Base-by-base conservation (phyloP, 2,888 invertebrate genomes). In the Dasypolia templi region DNA sequence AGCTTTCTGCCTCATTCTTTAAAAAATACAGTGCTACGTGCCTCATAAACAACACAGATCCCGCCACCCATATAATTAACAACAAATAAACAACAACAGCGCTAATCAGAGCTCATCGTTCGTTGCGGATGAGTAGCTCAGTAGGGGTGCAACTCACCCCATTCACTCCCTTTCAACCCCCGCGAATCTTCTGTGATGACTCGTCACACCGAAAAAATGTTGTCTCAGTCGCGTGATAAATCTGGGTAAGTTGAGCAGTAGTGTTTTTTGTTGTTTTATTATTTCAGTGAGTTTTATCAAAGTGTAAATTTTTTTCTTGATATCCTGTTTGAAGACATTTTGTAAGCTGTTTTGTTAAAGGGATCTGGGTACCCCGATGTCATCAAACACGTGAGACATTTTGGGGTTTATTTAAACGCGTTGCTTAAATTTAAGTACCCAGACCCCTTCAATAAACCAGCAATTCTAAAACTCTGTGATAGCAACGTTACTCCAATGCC, bases 91-190 rank as follows among this genome's bases (percentile, higher is more conserved):
- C 69, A 82, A 76, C 65, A 71, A 80, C 72, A 75, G 73, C 61
- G 79, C 79, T 85, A 86, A 86, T 86, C 81, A 85, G 74, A 64
- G 86, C 79, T 75, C 84, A 83, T 78, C 83, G 86, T 83, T 77
- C 81, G 79, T 75, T 58, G 66, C 82, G 73, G 82, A 83, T 82
- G 85, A 83, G 79, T 86, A 76, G 66, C 78, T 86, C 81, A 58
- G 32, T 14, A 35, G 62, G 72, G 73, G 62, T 64, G 42, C 55
- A 59, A 42, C 51, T 56, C 69, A 39, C 29, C 63, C 72, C 62
- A n/a, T 66, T 44, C 22, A n/a, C 22, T 53, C 82, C 35, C 22
- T 51, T 56, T 22, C 29, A n/a, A 62, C 14, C 46, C 56, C 49
- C 22, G 26, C n/a, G 55, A 55, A 62, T 69, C 83, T 79, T 79